These are phyloP conservation scores for Hipposideros larvatus DNA, from an alignment of 2,797 vertebrate species.

Conservation along the genomic window DNA sequence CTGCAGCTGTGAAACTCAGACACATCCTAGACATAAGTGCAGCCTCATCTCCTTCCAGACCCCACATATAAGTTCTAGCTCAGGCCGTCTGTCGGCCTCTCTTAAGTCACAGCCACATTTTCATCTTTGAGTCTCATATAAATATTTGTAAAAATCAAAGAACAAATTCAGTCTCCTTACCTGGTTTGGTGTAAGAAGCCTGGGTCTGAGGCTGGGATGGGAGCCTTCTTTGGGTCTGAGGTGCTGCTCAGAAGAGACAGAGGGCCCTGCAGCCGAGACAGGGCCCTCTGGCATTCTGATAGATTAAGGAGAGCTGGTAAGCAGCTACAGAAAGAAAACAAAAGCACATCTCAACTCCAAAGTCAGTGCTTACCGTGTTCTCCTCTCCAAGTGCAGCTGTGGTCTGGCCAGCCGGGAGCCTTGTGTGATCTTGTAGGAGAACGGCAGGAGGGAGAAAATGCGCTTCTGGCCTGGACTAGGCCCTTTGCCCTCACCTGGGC, in stretches of 20 bases:
- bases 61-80: neutral
- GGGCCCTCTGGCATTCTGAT: neutral
- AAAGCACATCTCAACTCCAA: neutral
- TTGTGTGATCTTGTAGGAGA: neutral
- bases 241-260: neutral
- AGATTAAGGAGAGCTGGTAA: neutral
- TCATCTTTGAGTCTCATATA: neutral
- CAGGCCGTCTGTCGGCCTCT: neutral
- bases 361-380: neutral
- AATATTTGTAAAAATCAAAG: neutral
- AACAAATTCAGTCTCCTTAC: slow-evolving; percentile 34
- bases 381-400: neutral
- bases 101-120: neutral
- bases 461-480: slow-evolving; percentile 35
- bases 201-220: neutral
- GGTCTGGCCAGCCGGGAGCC: slow-evolving; percentile 62
- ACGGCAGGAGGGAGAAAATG: neutral
- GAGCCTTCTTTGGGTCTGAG: neutral
- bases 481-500: slow-evolving; percentile 79
- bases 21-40: neutral
- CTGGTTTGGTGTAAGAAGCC: neutral
- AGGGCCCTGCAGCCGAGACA: neutral
- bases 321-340: neutral
- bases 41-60: neutral
- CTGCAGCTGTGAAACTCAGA: neutral